These are phyloP conservation scores for Acromyrmex heyeri DNA, from an alignment of 1,140 invertebrate species.

Conservation along the genomic window DNA sequence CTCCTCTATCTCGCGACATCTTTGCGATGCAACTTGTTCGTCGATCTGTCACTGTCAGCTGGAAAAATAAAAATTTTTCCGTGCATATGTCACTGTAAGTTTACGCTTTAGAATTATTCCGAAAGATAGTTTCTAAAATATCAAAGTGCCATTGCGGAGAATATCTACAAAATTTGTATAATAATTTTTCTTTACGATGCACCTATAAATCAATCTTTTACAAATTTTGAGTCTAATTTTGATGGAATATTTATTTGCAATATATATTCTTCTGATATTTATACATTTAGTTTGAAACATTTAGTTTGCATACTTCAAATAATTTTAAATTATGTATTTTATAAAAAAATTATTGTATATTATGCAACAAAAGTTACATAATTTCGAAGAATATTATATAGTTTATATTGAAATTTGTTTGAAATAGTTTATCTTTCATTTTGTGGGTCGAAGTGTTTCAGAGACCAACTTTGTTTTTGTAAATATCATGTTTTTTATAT, in stretches of 20 bases:
- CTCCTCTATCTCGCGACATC: slow-evolving; percentile 15
- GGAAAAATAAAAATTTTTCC: slow-evolving; percentile 55
- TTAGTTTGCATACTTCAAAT: too few relatives aligned
- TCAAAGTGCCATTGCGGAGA: not conserved
- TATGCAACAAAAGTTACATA: too few relatives aligned
- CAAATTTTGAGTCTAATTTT: not conserved
- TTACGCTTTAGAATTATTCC: slow-evolving; percentile 18
- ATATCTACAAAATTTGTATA: slow-evolving; percentile 9
- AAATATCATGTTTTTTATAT: not conserved
- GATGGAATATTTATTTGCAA: not conserved
- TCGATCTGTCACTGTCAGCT: slow-evolving; percentile 57
- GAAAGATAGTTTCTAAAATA: slow-evolving; percentile 5
- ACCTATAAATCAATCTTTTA: not conserved
- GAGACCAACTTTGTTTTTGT: too few relatives aligned
- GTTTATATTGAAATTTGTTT: too few relatives aligned
- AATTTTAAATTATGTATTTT: too few relatives aligned
- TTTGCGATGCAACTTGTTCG: slow-evolving; percentile 38
- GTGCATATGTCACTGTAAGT: slow-evolving; percentile 10
- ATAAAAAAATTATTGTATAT: too few relatives aligned
- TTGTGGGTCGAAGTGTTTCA: too few relatives aligned
- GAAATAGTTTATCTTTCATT: too few relatives aligned
- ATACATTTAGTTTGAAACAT: too few relatives aligned
- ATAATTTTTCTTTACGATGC: not conserved
- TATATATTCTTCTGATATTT: not conserved
- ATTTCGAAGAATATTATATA: too few relatives aligned